Base-by-base conservation (phyloP, 2,797 vertebrate genomes). In the Microtus californicus region DNA sequence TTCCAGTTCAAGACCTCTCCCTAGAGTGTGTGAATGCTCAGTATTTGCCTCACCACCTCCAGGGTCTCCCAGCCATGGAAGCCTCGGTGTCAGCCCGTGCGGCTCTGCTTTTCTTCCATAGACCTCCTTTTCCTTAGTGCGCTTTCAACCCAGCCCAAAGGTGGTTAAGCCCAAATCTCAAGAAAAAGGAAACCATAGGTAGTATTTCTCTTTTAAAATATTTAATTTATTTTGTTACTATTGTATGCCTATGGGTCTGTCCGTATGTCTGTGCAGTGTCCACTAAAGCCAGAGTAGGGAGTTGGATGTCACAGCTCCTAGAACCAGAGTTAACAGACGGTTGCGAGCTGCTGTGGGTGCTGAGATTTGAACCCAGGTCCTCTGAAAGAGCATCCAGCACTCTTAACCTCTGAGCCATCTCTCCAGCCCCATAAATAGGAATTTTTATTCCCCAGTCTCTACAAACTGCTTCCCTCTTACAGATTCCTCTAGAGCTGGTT, bases 121-220 rank as follows among this genome's bases (percentile, higher is more conserved):
- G 29, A 45, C 11, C 12, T 31, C 21, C 13, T 14, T 90, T 90
- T 59, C 19, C 56, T 21, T 23, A 59, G 9, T 10, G 31, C 0
- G 10, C 3, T 31, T 63, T 59, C 67, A 93, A 48, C 61, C 48
- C 45, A 67, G 56, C 31, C 27, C 40, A 31, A 79, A 88, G 56
- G 23, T 69, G 6, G 17, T 69, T 11, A 73, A 88, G 11, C 51
- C 76, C 51, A n/a, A 73, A 45, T 14, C 51, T 56, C 27, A 74
- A 69, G 43, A 77, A 37, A 88, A 77, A 92, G 34, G 37, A 93
- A 82, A 59, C 61, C 63, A 43, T 81, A 86, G 48, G 2, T 31
- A 21, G 48, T 74, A 79, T 86, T 48, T 51, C 71, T 78, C 61
- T 67, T 83, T 63, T 85, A 65, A 83, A 83, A 21, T 63, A 31